Evolutionary conservation across 2,113 vertebrate species (phyloP), one percentile per base, ranked within the genome.

Genomic region (Oncorhynchus masou): DNA sequence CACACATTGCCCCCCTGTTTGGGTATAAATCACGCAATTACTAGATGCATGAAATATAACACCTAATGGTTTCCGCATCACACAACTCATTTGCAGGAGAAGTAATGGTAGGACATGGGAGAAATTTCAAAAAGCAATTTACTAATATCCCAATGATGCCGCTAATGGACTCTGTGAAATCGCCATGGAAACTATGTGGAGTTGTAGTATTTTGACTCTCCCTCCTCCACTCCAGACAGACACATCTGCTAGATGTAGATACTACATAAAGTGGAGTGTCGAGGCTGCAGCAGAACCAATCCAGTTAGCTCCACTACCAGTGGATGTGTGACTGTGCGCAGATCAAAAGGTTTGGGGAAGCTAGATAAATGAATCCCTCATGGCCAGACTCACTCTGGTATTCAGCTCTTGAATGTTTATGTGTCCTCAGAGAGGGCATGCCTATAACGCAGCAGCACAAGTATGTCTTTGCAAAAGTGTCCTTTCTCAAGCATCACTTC

Each of bases 221-320:
- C n/a, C 59, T 54, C 24, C 57, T 66, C 48, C 7, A 24, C 49
- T 66, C 80, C 67, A 68, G 71, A 65, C 74, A 74, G 70, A 75
- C 70, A 64, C 62, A 67, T 85, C 84, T 91, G 83, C 75, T 76
- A 71, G 77, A 75, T 74, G 80, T 76, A 88, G 87, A 88, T 88
- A 89, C 85, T 84, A 79, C 74, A 76, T 74, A 69, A 76, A 71
- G 68, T 34, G 65, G 78, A 79, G 83, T 86, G 85, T 80, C 60
- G 78, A 57, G 84, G 85, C 82, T 87, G 83, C 77, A 67, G 88
- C 82, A 79, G 75, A 88, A 88, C 87, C 83, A 89, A 88, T 88
- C 76, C 78, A 82, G 85, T 85, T 88, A 85, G 77, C 75, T 81
- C 65, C 80, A 82, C 51, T 54, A 54, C 57, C 79, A 76, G 70